Evolutionary conservation across 2,888 invertebrate genomes (phyloP).

Genomic region (Stratiomys singularior): DNA sequence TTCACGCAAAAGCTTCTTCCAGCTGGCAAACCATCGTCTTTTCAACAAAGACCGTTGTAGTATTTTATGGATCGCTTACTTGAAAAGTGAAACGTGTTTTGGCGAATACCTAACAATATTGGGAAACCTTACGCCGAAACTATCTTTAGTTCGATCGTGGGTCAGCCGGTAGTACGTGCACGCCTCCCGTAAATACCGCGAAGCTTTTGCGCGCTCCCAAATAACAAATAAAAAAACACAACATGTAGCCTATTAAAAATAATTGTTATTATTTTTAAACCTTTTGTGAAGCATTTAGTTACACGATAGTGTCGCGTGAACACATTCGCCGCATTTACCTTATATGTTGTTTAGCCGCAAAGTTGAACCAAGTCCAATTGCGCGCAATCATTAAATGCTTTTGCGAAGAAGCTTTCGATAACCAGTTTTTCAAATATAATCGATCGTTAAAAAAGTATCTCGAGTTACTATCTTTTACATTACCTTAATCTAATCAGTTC

Average conservation of each 20-base stretch:
- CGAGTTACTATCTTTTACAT: neutral
- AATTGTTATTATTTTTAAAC: constrained; percentile 23
- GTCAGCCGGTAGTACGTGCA: neutral
- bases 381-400: constrained; percentile 13
- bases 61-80: neutral
- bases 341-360: neutral
- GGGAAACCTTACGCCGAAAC: neutral
- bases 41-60: constrained; percentile 28
- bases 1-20: constrained; percentile 14
- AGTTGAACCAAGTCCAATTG: constrained; percentile 9
- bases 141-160: neutral
- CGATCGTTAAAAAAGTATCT: constrained; percentile 30
- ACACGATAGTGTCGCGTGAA: constrained; percentile 31
- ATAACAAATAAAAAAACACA: neutral
- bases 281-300: neutral
- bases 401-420: constrained; percentile 32
- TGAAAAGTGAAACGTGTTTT: constrained; percentile 7
- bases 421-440: constrained; percentile 23
- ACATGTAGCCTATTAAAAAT: neutral
- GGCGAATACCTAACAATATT: neutral
- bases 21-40: neutral
- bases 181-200: neutral
- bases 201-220: constrained; percentile 1
- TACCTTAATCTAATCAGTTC: constrained; percentile 12
- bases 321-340: neutral